Percentiles rank a stretch among this genome's conserved stretches.
Evolutionary conservation across 2,113 vertebrate genomes (phyloP).

Genomic region (Thermophis baileyi): DNA sequence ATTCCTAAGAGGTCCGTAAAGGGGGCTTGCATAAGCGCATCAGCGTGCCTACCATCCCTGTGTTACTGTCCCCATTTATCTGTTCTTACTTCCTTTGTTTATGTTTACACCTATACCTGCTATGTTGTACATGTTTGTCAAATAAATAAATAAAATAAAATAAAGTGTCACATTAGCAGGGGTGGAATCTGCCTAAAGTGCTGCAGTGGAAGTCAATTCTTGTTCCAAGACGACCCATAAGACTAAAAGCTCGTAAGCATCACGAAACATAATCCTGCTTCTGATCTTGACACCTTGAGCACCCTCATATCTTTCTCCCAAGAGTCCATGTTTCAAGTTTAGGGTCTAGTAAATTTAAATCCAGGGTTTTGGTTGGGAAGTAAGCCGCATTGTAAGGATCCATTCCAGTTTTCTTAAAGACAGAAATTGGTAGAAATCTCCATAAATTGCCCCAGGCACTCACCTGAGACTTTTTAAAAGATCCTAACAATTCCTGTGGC

Average conservation of each 20-base stretch:
- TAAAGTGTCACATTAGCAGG: too few relatives aligned
- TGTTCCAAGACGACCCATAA: background rate
- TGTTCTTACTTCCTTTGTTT: too few relatives aligned
- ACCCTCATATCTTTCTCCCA: background rate
- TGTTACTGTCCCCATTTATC: too few relatives aligned
- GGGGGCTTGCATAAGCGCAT: too few relatives aligned
- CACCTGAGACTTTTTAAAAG: background rate
- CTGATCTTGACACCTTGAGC: background rate
- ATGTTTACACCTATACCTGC: too few relatives aligned
- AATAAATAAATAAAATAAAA: too few relatives aligned
- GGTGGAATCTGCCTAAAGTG: too few relatives aligned
- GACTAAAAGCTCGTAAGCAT: background rate
- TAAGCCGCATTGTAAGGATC: background rate
- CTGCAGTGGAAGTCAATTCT: too few relatives aligned
- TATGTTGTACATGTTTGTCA: too few relatives aligned
- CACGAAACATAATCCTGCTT: background rate
- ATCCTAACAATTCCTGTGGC: background rate
- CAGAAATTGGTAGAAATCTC: background rate
- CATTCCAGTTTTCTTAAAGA: background rate
- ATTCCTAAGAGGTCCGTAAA: too few relatives aligned
- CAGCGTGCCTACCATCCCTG: too few relatives aligned
- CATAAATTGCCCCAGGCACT: background rate
- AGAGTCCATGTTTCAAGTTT: background rate
- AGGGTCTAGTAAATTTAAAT: background rate
- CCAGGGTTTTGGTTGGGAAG: background rate